These are phyloP conservation scores for Pseudopleuronectes americanus DNA, from an alignment of 2,797 vertebrate species.

Conservation along the genomic window DNA sequence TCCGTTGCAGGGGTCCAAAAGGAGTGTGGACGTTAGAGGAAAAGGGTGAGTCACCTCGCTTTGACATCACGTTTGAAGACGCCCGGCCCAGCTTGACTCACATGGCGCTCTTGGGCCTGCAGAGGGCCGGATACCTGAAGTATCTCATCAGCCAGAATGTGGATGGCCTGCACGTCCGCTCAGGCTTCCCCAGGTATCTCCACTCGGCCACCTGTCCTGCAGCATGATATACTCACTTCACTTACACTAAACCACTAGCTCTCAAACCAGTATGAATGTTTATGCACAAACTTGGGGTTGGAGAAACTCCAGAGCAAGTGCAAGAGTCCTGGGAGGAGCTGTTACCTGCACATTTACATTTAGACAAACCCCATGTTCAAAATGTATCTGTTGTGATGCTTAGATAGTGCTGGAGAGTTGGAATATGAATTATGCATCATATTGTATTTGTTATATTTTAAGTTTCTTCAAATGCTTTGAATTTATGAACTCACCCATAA, in stretches of 20 bases:
- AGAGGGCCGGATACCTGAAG: constrained; percentile 89
- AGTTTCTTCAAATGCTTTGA: too few relatives aligned
- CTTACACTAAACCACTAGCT: background rate
- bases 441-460: too few relatives aligned
- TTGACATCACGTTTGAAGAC: constrained; percentile 95
- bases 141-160: constrained; percentile 98
- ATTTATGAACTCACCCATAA: too few relatives aligned
- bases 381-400: too few relatives aligned
- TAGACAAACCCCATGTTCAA: too few relatives aligned
- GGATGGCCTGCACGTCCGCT: constrained; percentile 94
- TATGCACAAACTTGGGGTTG: too few relatives aligned
- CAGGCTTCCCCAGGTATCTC: constrained; percentile 93
- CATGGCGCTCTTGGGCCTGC: constrained; percentile 92
- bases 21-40: constrained; percentile 98
- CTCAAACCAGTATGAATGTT: too few relatives aligned
- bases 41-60: constrained; percentile 90
- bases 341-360: too few relatives aligned
- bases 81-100: constrained; percentile 93
- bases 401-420: too few relatives aligned
- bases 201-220: background rate
- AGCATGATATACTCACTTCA: background rate
- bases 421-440: too few relatives aligned
- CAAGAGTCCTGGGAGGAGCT: too few relatives aligned
- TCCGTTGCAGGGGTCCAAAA: constrained; percentile 89
- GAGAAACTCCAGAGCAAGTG: too few relatives aligned